Base-by-base conservation (phyloP, 30 jellyfish, hydroid and myxozoan genomes). In the Turritopsis dohrnii region DNA sequence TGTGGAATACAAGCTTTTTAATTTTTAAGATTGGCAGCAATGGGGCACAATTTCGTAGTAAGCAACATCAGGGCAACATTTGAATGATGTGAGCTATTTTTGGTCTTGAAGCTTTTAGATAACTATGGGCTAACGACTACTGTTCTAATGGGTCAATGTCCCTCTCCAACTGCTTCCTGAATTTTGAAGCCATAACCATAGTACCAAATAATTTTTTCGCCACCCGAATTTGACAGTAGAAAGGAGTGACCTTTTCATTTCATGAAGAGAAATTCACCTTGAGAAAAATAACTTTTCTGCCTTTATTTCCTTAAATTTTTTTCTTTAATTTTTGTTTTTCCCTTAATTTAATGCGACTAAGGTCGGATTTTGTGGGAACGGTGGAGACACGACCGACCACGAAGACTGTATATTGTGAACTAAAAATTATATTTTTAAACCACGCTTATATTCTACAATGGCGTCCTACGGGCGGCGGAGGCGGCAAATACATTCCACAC, bases 321-420 rank as follows among this genome's bases (percentile, higher is more conserved):
- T 1, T 0, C 77, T 69, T 69, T 69, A 16, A 69, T 69, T 69
- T 69, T 69, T 69, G 30, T 69, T 69, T 69, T 69, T 69, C 77
- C 77, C 19, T 8, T 69, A 69, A 69, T 69, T 69, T 69, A 69
- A 69, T 69, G 8, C 77, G 8, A 69, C 77, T 69, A 69, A 69
- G 8, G 1, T 69, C 77, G 77, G 77, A 69, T 1, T 69, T 69
- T 69, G 22, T 9, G 8, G 19, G 9, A 7, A 0, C 17, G 0
- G 77, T 69, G 77, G 22, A 1, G 19, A 69, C 77, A 16, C 9
- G 77, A 69, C n/a, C n/a, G n/a, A n/a, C n/a, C n/a, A n/a, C n/a
- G n/a, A n/a, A n/a, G n/a, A n/a, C n/a, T n/a, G n/a, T n/a, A n/a
- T n/a, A n/a, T n/a, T n/a, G n/a, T n/a, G n/a, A n/a, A n/a, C n/a